phyloP scores from a whole-genome alignment of 2,797 vertebrate species.

The Sebastes matsubarae region DNA sequence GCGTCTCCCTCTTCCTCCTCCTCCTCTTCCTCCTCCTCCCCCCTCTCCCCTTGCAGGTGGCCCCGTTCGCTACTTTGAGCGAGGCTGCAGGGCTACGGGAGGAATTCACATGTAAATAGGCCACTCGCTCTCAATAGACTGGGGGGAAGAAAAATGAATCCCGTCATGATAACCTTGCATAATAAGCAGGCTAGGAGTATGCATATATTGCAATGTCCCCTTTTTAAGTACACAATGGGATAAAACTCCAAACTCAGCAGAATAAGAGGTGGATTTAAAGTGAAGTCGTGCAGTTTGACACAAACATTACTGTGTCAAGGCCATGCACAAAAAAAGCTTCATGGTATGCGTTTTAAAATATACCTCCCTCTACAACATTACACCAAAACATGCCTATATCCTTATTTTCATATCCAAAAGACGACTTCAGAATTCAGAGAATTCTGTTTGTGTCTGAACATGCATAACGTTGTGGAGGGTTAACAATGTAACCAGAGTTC shows the following conservation, averaged over 20 bases:
- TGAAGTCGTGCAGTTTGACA: slow-evolving; percentile 26
- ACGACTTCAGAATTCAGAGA: background rate
- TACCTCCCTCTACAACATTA: background rate
- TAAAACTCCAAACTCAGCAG: slow-evolving; percentile 56
- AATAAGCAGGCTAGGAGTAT: slow-evolving; percentile 51
- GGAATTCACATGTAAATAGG: slow-evolving; percentile 86
- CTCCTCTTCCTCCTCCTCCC: slow-evolving; percentile 28
- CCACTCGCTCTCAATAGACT: slow-evolving; percentile 68
- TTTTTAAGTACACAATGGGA: slow-evolving; percentile 51
- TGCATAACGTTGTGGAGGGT: background rate
- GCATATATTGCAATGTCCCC: slow-evolving; percentile 45
- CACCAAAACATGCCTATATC: background rate
- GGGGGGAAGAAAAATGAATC: slow-evolving; percentile 71
- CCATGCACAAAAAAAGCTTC: background rate
- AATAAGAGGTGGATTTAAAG: slow-evolving; percentile 42
- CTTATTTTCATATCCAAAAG: background rate
- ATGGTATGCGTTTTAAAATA: background rate
- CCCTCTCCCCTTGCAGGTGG: slow-evolving; percentile 71
- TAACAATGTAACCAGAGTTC: background rate
- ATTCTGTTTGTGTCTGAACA: background rate
- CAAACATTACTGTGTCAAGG: slow-evolving; percentile 20
- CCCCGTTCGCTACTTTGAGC: slow-evolving; percentile 67
- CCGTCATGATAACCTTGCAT: slow-evolving; percentile 73
- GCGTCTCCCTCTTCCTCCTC: slow-evolving; percentile 3
- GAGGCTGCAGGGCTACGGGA: slow-evolving; percentile 55